A percentile compares a stretch with the other conserved stretches of the same genome.
Evolutionary conservation across 2,888 invertebrate genomes (phyloP).

Genomic region (Ornithoptera priamus): DNA sequence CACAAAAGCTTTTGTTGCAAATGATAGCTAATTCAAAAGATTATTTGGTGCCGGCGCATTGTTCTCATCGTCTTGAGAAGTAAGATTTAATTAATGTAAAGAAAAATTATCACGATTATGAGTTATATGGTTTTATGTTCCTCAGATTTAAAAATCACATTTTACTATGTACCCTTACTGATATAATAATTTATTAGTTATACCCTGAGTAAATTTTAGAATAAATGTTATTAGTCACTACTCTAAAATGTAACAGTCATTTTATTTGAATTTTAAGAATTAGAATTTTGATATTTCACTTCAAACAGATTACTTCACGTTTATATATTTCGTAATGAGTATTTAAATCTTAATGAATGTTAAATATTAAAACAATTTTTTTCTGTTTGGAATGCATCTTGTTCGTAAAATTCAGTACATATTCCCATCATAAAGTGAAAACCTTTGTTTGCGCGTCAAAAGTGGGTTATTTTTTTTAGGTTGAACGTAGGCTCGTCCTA

Average conservation of each 20-base stretch:
- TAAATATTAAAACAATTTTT: too few relatives aligned
- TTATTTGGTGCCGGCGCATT: conserved; percentile 26
- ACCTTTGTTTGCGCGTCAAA: conserved; percentile 12
- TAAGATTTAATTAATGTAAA: not conserved
- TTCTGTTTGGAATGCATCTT: not conserved
- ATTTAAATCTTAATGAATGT: too few relatives aligned
- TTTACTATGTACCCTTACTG: not conserved
- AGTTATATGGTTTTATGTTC: not conserved
- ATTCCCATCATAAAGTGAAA: not conserved
- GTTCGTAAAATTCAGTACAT: not conserved
- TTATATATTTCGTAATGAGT: too few relatives aligned
- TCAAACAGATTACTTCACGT: too few relatives aligned
- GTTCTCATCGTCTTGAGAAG: conserved; percentile 7
- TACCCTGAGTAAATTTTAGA: too few relatives aligned
- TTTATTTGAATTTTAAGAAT: too few relatives aligned
- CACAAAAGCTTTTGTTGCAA: conserved; percentile 28
- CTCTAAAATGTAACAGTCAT: too few relatives aligned
- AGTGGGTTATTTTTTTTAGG: conserved; percentile 4
- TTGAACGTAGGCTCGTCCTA: conserved; percentile 7
- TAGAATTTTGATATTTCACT: too few relatives aligned
- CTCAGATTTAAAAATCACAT: not conserved
- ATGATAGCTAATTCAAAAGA: conserved; percentile 26
- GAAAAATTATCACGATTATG: not conserved
- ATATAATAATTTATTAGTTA: too few relatives aligned
- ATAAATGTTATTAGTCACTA: too few relatives aligned